Evolutionary conservation across 2,113 vertebrate species (phyloP).

Genomic region (Tapirus terrestris): DNA sequence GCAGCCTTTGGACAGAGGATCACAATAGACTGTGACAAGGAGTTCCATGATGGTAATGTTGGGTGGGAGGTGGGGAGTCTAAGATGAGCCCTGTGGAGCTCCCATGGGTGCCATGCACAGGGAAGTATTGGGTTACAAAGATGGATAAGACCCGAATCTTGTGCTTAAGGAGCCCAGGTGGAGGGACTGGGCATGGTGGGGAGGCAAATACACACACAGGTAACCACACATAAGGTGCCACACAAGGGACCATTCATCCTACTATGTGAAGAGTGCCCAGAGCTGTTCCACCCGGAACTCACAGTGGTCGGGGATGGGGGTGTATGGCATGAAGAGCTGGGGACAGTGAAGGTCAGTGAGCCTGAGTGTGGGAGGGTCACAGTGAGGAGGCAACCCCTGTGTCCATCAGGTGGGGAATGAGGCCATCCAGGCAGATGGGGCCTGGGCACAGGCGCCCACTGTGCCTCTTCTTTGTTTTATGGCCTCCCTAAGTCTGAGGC

Average conservation of each 20-base stretch:
- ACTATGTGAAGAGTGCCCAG: rapidly evolving
- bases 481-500: background rate
- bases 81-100: background rate
- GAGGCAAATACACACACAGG: rapidly evolving
- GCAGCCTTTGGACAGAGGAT: too few species aligned
- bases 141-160: rapidly evolving
- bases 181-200: rapidly evolving
- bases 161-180: background rate
- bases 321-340: rapidly evolving
- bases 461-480: background rate
- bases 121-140: rapidly evolving
- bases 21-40: rapidly evolving
- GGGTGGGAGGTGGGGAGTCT: rapidly evolving
- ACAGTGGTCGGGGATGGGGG: background rate
- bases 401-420: rapidly evolving
- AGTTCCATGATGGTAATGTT: rapidly evolving
- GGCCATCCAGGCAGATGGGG: rapidly evolving
- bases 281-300: background rate
- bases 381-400: rapidly evolving
- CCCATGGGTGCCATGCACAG: background rate
- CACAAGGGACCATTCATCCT: rapidly evolving
- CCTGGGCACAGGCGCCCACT: background rate
- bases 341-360: background rate
- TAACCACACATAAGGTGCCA: too few species aligned
- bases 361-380: background rate